Percentiles rank a stretch among this genome's conserved stretches.
phyloP scores from a whole-genome alignment of 2,888 invertebrate species.

The Drosophila pseudotakahashii region DNA sequence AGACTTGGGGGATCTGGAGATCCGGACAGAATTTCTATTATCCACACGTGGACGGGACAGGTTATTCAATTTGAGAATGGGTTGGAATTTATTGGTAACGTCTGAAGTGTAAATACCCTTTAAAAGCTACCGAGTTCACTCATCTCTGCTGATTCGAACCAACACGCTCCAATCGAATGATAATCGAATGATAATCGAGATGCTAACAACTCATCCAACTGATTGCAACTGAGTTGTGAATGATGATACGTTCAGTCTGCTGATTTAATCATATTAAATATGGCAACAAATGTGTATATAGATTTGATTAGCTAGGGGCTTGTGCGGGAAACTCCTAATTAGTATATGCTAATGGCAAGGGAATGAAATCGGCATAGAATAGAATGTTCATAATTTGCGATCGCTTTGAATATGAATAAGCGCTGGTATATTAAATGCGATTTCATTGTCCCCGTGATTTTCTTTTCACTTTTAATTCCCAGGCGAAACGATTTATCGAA shows the following conservation, averaged over 20 bases:
- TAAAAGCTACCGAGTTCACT: constrained; percentile 3
- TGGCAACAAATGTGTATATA: constrained; percentile 15
- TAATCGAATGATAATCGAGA: constrained; percentile 30
- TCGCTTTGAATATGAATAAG: constrained; percentile 12
- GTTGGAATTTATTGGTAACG: constrained; percentile 18
- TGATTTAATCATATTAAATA: constrained; percentile 27
- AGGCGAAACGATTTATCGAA: constrained; percentile 4
- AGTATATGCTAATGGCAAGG: constrained; percentile 21
- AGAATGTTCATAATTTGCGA: constrained; percentile 1
- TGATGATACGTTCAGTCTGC: constrained; percentile 24
- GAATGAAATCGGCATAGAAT: constrained; percentile 16
- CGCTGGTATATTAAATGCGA: background rate
- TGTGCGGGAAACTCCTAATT: constrained; percentile 28
- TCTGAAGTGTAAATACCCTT: constrained; percentile 8
- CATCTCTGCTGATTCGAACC: constrained; percentile 22
- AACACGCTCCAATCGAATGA: constrained; percentile 33
- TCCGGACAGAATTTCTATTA: constrained; percentile 5
- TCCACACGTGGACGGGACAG: constrained; percentile 51
- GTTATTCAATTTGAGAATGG: constrained; percentile 16
- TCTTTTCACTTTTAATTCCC: constrained; percentile 5
- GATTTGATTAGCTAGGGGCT: constrained; percentile 19
- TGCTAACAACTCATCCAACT: constrained; percentile 21
- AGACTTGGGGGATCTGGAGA: constrained; percentile 1
- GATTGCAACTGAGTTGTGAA: constrained; percentile 10
- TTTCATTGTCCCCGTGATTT: constrained; percentile 9